These are phyloP conservation scores for Onychomys leucogaster DNA, from an alignment of 2,797 vertebrate genomes.

Conservation along the genomic window DNA sequence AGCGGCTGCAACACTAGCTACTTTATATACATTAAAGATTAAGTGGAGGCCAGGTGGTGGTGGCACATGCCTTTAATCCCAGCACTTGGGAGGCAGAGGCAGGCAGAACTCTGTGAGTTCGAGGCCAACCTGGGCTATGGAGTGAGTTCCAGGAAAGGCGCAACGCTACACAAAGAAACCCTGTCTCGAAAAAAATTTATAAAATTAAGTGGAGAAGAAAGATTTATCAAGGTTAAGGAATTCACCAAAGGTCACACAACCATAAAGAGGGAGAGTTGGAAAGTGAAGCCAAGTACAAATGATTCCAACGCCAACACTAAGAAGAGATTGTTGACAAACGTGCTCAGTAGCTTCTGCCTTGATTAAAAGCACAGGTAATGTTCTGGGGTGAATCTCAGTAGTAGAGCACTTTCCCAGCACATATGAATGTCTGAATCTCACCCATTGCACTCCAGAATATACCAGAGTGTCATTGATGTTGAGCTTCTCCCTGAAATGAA, in stretches of 20 bases:
- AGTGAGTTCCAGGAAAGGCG: too few relatives aligned
- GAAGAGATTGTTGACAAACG: neutral
- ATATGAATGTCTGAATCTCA: neutral
- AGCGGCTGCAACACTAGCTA: neutral
- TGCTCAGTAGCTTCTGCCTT: neutral
- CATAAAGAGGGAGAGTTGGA: neutral
- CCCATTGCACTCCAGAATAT: neutral
- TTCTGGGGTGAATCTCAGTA: neutral
- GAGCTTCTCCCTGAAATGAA: constrained; percentile 9
- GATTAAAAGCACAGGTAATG: neutral
- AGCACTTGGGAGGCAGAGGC: too few relatives aligned
- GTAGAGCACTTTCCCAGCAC: neutral
- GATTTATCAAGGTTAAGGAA: neutral
- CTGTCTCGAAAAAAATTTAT: too few relatives aligned
- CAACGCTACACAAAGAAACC: too few relatives aligned
- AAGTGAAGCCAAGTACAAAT: neutral
- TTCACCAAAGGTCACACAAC: neutral
- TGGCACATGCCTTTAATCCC: too few relatives aligned
- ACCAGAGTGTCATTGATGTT: neutral
- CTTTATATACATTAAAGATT: neutral
- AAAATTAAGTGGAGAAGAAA: neutral
- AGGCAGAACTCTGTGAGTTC: too few relatives aligned
- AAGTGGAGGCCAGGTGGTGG: too few relatives aligned
- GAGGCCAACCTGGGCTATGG: too few relatives aligned
- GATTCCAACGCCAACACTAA: neutral